Evolutionary conservation across 2,797 vertebrate species (phyloP), one percentile per base, ranked within the genome.

Genomic region (Gymnodraco acuticeps): DNA sequence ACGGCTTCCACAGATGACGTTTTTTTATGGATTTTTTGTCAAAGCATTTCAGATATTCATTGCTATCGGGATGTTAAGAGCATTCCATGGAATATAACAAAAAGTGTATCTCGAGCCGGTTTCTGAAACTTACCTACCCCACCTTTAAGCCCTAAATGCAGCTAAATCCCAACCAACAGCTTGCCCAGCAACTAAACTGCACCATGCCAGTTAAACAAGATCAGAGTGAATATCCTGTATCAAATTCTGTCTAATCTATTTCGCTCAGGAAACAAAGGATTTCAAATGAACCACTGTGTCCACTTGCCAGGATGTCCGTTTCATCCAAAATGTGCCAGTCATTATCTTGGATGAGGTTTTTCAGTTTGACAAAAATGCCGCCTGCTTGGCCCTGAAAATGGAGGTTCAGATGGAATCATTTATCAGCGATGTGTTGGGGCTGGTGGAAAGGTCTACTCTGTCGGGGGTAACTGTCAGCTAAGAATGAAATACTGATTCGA

Each of bases 131-230:
- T n/a, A n/a, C n/a, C n/a, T n/a, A n/a, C 43, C n/a, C 47, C 15
- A 19, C 16, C 52, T 47, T 27, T 48, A 61, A 27, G 10, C 47
- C 31, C 13, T 59, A 53, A 48, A 50, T 54, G 54, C 1, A 53
- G 51, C 10, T 53, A 20, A 63, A 45, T 27, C 52, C 63, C 14
- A 41, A 3, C 19, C 12, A 51, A 23, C 5, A 20, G 13, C 17
- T 6, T 42, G 27, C 60, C n/a, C 10, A 19, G 58, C 53, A 81
- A 70, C 78, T 78, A 70, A 73, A 60, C 20, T 19, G 48, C 48
- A 53, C 12, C 15, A 20, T 12, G 43, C 53, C 54, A 19, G 15
- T 79, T 64, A 42, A 47, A 70, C 68, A 33, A 55, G 64, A 76
- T 76, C 58, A 64, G 33, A 43, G 33, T 9, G 5, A 55, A 73